Evolutionary conservation across 2,113 vertebrate genomes (phyloP).

Genomic region (Irena cyanogastra): DNA sequence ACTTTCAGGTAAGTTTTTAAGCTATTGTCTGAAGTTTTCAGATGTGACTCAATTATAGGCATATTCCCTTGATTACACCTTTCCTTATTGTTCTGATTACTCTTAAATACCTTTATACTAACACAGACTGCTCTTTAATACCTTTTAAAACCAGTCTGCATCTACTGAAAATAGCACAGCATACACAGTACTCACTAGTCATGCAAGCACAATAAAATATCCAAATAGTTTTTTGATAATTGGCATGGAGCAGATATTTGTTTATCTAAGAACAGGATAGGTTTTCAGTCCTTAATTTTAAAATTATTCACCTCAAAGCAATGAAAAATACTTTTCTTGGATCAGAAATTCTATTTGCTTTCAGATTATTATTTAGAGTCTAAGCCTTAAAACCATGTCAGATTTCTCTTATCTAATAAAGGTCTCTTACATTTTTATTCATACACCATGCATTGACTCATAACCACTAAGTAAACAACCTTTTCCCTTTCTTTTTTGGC

Average conservation of each 20-base stretch:
- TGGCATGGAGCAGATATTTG: not conserved
- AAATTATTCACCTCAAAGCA: conserved; percentile 46
- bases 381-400: conserved; percentile 11
- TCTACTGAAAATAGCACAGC: not conserved
- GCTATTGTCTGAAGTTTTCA: not conserved
- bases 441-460: conserved; percentile 22
- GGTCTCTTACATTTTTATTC: conserved; percentile 17
- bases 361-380: conserved; percentile 41
- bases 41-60: not conserved
- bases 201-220: not conserved
- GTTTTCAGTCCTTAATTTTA: conserved; percentile 42
- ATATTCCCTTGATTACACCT: not conserved
- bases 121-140: not conserved
- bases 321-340: conserved; percentile 43
- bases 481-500: not conserved
- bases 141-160: not conserved
- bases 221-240: conserved; percentile 1
- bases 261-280: conserved; percentile 29
- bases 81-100: not conserved
- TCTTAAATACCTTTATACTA: not conserved
- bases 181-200: not conserved
- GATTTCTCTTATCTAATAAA: conserved; percentile 32
- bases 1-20: not conserved
- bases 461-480: conserved; percentile 36
- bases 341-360: conserved; percentile 50